Percentiles rank a stretch among this genome's conserved stretches.
Evolutionary conservation across 2,888 invertebrate species (phyloP).

Genomic region (Drosophila seclusa): DNA sequence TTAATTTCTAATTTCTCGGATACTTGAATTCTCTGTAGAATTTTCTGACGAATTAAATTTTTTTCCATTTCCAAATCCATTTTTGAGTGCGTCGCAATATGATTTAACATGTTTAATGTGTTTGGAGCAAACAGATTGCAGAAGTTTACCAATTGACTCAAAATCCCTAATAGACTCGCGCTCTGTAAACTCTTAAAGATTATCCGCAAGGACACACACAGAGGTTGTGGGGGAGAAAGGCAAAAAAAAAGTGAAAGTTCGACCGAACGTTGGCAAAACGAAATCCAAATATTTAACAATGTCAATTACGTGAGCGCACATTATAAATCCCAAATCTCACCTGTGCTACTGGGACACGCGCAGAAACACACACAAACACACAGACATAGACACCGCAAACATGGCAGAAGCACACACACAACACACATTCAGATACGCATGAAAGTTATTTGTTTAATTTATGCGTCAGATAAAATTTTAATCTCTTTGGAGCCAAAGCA

Average conservation of each 20-base stretch:
- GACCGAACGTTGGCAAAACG: constrained; percentile 33
- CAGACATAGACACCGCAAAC: constrained; percentile 35
- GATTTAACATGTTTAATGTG: not conserved
- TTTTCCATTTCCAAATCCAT: not conserved
- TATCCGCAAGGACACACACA: constrained; percentile 39
- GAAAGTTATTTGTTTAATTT: constrained; percentile 77
- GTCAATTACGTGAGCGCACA: constrained; percentile 79
- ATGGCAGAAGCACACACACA: constrained; percentile 22
- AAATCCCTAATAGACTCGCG: constrained; percentile 34
- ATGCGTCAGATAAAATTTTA: constrained; percentile 81
- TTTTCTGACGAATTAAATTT: not conserved
- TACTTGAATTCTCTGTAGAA: not conserved
- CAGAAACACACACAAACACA: constrained; percentile 15
- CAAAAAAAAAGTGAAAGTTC: constrained; percentile 25
- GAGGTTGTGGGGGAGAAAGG: not conserved
- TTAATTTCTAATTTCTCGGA: not conserved
- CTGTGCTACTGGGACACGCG: constrained; percentile 66
- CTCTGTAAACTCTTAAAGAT: constrained; percentile 34
- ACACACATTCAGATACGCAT: constrained; percentile 27
- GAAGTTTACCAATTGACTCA: constrained; percentile 2
- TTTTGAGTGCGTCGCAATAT: not conserved
- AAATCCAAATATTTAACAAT: constrained; percentile 79
- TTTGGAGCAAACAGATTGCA: not conserved
- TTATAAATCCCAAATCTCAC: constrained; percentile 80
- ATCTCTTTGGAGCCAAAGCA: constrained; percentile 72